These are phyloP conservation scores for Protobothrops flavoviridis DNA, from an alignment of 2,113 vertebrate species.

Conservation along the genomic window DNA sequence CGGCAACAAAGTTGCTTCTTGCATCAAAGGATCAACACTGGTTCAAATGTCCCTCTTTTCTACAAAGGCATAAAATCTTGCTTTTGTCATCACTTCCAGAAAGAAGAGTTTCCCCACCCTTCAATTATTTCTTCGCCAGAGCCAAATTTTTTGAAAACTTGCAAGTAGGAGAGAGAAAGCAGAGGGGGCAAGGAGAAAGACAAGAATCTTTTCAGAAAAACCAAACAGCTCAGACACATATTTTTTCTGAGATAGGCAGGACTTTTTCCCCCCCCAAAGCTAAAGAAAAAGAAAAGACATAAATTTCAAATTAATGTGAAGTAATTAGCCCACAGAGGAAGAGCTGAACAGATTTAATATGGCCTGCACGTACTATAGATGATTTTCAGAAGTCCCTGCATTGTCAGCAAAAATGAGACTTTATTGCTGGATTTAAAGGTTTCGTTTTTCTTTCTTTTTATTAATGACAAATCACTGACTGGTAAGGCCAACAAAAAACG, in stretches of 20 bases:
- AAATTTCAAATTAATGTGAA: constrained; percentile 40
- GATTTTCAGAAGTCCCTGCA: not conserved
- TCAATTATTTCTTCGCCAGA: constrained; percentile 47
- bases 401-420: not conserved
- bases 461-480: constrained; percentile 6
- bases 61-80: constrained; percentile 66
- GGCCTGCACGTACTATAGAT: not conserved
- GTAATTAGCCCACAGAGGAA: constrained; percentile 7
- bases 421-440: not conserved
- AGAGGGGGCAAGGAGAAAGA: not conserved
- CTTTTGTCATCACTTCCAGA: constrained; percentile 64
- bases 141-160: constrained; percentile 52
- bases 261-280: not conserved
- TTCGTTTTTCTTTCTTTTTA: not conserved
- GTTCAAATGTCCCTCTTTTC: constrained; percentile 63
- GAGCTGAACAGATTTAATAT: constrained; percentile 29
- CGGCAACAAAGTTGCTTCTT: constrained; percentile 40
- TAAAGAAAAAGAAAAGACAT: constrained; percentile 38
- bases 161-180: not conserved
- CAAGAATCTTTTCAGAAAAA: constrained; percentile 1
- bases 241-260: constrained; percentile 52
- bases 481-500: not conserved
- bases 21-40: constrained; percentile 57
- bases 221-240: constrained; percentile 37
- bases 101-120: constrained; percentile 41